Conservation (phyloP, 2,888 invertebrate genomes). For the Tyria jacobaeae region DNA sequence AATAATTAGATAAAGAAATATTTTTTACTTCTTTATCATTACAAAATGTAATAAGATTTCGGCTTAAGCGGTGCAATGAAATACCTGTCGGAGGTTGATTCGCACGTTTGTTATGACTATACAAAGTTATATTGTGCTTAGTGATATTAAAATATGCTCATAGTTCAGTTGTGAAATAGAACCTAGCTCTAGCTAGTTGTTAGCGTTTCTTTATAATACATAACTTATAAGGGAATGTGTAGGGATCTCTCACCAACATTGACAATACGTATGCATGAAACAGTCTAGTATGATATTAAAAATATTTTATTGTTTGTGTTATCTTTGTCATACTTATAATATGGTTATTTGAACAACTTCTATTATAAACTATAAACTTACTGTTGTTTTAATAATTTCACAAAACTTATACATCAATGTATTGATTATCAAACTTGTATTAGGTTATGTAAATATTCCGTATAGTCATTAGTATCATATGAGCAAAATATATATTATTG, state of each 20-base stretch:
- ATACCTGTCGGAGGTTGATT: constrained; percentile 55
- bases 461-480: constrained; percentile 66
- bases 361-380: constrained; percentile 42
- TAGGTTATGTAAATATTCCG: constrained; percentile 72
- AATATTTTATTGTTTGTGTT: constrained; percentile 28
- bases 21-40: constrained; percentile 74
- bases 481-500: constrained; percentile 58
- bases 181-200: constrained; percentile 80
- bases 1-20: constrained; percentile 68
- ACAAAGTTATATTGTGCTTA: constrained; percentile 77
- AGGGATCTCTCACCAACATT: constrained; percentile 58
- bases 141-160: constrained; percentile 83
- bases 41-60: constrained; percentile 63
- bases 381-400: constrained; percentile 45
- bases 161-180: constrained; percentile 83
- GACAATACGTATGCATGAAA: constrained; percentile 27
- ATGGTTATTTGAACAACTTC: constrained; percentile 27
- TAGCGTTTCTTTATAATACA: constrained; percentile 68
- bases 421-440: constrained; percentile 46
- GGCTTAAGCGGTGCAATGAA: constrained; percentile 69
- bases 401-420: constrained; percentile 27
- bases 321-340: constrained; percentile 24
- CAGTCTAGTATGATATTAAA: constrained; percentile 33
- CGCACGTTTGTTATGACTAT: constrained; percentile 63
- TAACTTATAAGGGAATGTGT: constrained; percentile 50